phyloP scores from a whole-genome alignment of 2,888 invertebrate species.

The Drosophila cognata region DNA sequence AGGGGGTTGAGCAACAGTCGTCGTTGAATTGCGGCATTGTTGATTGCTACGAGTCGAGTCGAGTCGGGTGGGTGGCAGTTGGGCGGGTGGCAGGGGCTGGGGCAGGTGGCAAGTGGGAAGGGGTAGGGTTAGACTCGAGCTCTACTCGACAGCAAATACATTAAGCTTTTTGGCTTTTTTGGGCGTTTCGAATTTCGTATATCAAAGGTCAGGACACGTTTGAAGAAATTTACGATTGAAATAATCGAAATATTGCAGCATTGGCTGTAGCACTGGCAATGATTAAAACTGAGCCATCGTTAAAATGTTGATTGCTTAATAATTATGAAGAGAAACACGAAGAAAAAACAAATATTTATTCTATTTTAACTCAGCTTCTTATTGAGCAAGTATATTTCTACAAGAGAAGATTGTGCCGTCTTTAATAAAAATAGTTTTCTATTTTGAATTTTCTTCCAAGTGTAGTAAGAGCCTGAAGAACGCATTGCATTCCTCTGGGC shows the following conservation, averaged over 20 bases:
- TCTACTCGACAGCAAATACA: constrained; percentile 43
- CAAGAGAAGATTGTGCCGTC: too few relatives aligned
- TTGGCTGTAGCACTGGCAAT: background rate
- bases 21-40: constrained; percentile 66
- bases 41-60: constrained; percentile 56
- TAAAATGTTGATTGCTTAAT: background rate
- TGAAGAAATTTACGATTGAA: constrained; percentile 51
- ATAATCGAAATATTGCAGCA: constrained; percentile 22
- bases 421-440: too few relatives aligned
- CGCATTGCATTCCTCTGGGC: background rate
- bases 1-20: constrained; percentile 64
- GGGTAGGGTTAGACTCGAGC: background rate
- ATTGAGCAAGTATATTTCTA: too few relatives aligned
- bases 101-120: background rate
- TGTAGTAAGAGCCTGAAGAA: background rate
- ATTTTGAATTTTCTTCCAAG: too few relatives aligned
- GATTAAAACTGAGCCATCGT: background rate
- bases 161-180: constrained; percentile 38
- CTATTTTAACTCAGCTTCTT: too few relatives aligned
- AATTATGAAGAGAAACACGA: background rate
- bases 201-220: constrained; percentile 72
- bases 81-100: background rate
- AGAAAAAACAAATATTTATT: too few relatives aligned
- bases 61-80: background rate
- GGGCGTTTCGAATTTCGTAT: constrained; percentile 52